phyloP scores from a whole-genome alignment of 2,797 vertebrate genomes.

The Acipenser transmontanus region DNA sequence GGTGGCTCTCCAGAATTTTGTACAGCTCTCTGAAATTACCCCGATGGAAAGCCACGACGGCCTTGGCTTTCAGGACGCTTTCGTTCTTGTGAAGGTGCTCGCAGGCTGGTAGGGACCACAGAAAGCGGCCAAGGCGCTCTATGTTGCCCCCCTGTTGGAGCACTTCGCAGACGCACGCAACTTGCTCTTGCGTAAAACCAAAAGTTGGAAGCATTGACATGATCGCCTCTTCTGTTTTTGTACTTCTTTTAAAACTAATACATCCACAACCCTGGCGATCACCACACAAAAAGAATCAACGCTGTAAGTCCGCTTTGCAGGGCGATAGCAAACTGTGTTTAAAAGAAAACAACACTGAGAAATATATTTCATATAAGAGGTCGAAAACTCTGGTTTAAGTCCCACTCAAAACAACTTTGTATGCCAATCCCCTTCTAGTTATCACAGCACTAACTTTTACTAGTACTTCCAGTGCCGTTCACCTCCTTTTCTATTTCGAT shows the following conservation, averaged over 20 bases:
- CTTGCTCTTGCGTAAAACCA: slow-evolving; percentile 79
- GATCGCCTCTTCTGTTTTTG: slow-evolving; percentile 36
- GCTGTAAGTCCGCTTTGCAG: slow-evolving; percentile 45
- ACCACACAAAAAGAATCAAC: neutral
- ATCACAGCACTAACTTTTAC: slow-evolving; percentile 41
- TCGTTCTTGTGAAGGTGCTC: slow-evolving; percentile 79
- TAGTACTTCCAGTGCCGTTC: slow-evolving; percentile 50
- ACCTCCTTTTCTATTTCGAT: slow-evolving; percentile 61
- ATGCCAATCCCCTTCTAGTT: slow-evolving; percentile 51
- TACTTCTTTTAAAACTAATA: slow-evolving; percentile 38
- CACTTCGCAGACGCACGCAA: slow-evolving; percentile 76
- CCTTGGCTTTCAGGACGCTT: slow-evolving; percentile 74
- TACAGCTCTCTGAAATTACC: slow-evolving; percentile 74
- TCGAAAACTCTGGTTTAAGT: slow-evolving; percentile 40
- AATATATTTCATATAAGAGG: slow-evolving; percentile 39
- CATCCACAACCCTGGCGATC: slow-evolving; percentile 36
- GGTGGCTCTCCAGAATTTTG: slow-evolving; percentile 69
- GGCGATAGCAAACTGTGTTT: slow-evolving; percentile 28
- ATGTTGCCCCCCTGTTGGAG: slow-evolving; percentile 76
- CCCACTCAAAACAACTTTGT: slow-evolving; percentile 46
- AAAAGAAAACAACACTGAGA: slow-evolving; percentile 27
- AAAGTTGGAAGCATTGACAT: slow-evolving; percentile 77
- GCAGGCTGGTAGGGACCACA: slow-evolving; percentile 75
- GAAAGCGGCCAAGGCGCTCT: slow-evolving; percentile 70
- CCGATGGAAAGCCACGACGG: slow-evolving; percentile 69